Evolutionary conservation across 2,888 invertebrate species (phyloP).

Genomic region (Linnaemya vulpina): DNA sequence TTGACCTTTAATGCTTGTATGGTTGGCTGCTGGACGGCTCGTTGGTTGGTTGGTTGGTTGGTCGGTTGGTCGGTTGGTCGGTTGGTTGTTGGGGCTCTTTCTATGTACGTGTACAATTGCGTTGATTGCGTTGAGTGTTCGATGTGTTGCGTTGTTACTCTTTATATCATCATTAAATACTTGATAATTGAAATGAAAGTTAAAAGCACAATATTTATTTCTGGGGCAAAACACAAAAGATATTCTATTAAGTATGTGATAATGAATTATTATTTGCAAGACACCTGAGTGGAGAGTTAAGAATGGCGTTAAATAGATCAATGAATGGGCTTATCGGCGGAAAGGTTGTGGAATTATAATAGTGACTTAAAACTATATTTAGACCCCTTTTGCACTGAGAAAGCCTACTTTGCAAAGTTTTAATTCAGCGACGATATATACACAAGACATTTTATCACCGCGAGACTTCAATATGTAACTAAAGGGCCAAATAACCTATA

Average conservation of each 20-base stretch:
- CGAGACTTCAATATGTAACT: too few relatives aligned
- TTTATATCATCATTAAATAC: conserved; percentile 5
- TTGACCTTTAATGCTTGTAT: conserved; percentile 69
- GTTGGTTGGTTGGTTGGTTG: background rate
- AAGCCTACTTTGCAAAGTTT: too few relatives aligned
- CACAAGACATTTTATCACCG: too few relatives aligned
- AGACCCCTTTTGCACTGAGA: too few relatives aligned
- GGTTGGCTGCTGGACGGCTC: conserved; percentile 19
- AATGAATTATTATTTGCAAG: conserved; percentile 7
- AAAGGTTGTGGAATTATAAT: too few relatives aligned
- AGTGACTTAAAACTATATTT: too few relatives aligned
- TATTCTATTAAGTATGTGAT: background rate
- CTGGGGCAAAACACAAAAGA: background rate
- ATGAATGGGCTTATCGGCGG: too few relatives aligned
- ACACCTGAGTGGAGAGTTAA: too few relatives aligned
- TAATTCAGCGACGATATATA: too few relatives aligned
- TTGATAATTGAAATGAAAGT: conserved; percentile 23
- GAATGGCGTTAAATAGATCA: background rate
- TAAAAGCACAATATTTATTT: background rate
- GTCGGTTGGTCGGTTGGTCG: background rate
- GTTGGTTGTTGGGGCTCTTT: conserved; percentile 3
- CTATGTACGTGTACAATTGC: background rate
- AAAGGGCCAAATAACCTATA: too few relatives aligned
- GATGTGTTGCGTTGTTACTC: background rate
- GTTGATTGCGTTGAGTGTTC: background rate